These are phyloP conservation scores for Liopterus haemorrhoidalis DNA, from an alignment of 2,888 invertebrate genomes.

Conservation along the genomic window DNA sequence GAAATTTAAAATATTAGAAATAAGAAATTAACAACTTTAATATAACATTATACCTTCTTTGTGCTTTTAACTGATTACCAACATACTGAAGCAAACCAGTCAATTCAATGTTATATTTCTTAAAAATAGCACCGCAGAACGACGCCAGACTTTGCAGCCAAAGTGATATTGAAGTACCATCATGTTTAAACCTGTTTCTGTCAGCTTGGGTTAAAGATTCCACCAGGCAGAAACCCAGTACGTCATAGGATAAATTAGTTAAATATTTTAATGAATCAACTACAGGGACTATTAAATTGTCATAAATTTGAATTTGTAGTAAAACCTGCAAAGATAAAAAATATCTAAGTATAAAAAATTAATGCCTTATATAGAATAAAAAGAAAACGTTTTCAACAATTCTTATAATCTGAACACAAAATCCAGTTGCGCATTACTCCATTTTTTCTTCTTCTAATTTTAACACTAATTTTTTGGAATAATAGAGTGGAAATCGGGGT, in stretches of 20 bases:
- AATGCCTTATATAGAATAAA: conserved; percentile 26
- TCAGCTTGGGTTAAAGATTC: conserved; percentile 81
- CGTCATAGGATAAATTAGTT: conserved; percentile 91
- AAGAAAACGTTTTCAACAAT: too few species aligned
- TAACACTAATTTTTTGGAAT: too few species aligned
- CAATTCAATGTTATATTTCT: conserved; percentile 94
- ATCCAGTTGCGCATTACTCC: too few species aligned
- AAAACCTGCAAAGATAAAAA: conserved; percentile 31
- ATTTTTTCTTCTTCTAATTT: too few species aligned
- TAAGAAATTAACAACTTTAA: background rate
- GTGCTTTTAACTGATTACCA: conserved; percentile 91
- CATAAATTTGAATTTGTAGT: conserved; percentile 45
- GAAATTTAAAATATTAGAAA: conserved; percentile 34
- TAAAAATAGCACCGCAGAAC: conserved; percentile 93
- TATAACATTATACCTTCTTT: conserved; percentile 67
- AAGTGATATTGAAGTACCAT: conserved; percentile 84
- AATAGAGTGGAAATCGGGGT: too few species aligned
- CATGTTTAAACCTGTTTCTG: conserved; percentile 73
- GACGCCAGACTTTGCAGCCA: conserved; percentile 93
- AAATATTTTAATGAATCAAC: conserved; percentile 97
- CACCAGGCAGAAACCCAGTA: conserved; percentile 90
- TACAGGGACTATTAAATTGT: conserved; percentile 63
- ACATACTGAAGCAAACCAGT: conserved; percentile 94
- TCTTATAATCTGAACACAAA: too few species aligned
- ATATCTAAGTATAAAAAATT: conserved; percentile 58